Percentiles rank a stretch among this genome's conserved stretches.
These are phyloP conservation scores for Cassiopea xamachana DNA, from an alignment of 30 jellyfish, hydroid and myxozoan species.

Conservation along the genomic window DNA sequence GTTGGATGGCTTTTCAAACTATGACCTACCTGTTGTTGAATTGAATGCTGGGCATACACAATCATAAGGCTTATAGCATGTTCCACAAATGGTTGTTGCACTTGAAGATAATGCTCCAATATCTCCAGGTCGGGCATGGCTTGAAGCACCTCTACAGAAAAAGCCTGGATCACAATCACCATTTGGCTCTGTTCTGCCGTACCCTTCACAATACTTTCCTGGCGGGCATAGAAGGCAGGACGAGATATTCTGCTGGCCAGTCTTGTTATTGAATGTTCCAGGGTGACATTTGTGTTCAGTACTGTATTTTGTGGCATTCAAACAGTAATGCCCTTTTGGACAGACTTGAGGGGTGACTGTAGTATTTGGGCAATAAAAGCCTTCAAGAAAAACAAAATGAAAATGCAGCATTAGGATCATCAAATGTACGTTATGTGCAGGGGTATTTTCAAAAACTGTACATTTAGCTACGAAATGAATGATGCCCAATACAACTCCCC, in stretches of 20 bases:
- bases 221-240: constrained; percentile 80
- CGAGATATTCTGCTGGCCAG: constrained; percentile 63
- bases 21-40: constrained; percentile 65
- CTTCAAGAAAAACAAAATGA: constrained; percentile 22
- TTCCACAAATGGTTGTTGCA: constrained; percentile 59
- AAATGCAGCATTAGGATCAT: too few species aligned
- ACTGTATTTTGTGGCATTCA: constrained; percentile 74
- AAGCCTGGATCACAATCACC: constrained; percentile 82
- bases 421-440: too few species aligned
- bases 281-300: constrained; percentile 88
- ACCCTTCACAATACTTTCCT: constrained; percentile 79
- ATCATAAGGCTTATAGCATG: constrained; percentile 82
- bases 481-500: too few species aligned
- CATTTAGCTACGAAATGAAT: too few species aligned
- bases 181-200: constrained; percentile 70
- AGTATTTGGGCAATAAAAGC: constrained; percentile 76
- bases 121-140: constrained; percentile 76
- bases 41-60: constrained; percentile 85
- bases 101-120: constrained; percentile 65
- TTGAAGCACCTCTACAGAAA: constrained; percentile 85
- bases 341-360: constrained; percentile 76
- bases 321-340: constrained; percentile 88
- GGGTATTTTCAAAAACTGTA: too few species aligned
- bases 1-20: not conserved
- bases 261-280: constrained; percentile 84